Evolutionary conservation across 2,888 invertebrate species (phyloP).

Genomic region (Limnephilus lunatus): DNA sequence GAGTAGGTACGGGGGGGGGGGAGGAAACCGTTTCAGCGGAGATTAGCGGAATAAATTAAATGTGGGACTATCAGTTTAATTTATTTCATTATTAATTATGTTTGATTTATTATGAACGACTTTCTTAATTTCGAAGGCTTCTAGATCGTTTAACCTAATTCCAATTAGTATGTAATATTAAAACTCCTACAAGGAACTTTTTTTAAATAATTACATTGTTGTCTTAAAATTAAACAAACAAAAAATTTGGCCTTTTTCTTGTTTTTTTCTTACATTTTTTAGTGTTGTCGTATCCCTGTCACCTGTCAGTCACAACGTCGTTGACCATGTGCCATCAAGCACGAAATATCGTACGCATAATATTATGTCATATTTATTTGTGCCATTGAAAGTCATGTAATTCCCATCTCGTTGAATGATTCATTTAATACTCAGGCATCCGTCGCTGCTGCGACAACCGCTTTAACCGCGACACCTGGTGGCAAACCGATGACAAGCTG

Average conservation of each 20-base stretch:
- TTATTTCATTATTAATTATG: no score
- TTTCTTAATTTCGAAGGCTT: no score
- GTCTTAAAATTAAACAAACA: no score
- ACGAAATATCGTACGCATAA: neutral
- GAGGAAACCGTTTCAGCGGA: no score
- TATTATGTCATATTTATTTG: neutral
- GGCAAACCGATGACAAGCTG: neutral
- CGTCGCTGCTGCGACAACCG: neutral
- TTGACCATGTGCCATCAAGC: neutral
- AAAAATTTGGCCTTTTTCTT: neutral
- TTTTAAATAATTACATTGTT: no score
- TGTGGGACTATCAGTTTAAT: no score
- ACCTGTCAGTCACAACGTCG: neutral
- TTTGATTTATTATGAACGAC: no score
- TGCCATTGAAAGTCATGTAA: neutral
- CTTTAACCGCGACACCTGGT: neutral
- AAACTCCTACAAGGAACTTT: no score
- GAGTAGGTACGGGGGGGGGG: no score
- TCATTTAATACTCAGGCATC: neutral
- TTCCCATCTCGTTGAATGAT: neutral
- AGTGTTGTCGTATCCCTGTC: neutral
- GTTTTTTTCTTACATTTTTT: neutral
- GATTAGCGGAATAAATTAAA: no score
- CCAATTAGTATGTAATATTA: no score
- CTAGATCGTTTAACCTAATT: no score